A percentile compares a stretch with the other conserved stretches of the same genome.
Conservation (phyloP, 64 coral and sea anemone species). For the Pachyseris speciosa region DNA sequence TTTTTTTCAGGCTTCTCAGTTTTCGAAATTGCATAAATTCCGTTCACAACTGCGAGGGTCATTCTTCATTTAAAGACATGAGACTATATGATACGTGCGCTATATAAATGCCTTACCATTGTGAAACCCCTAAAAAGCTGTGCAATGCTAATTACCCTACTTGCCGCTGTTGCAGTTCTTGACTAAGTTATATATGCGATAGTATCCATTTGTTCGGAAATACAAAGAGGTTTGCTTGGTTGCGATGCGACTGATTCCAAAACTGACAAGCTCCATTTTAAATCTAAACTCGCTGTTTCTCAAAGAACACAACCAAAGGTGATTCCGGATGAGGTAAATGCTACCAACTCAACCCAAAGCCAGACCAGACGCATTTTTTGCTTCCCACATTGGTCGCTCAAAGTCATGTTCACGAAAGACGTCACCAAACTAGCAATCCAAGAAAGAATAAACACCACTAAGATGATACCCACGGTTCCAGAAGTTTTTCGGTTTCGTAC, state of each 20-base stretch:
- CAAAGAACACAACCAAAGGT: constrained; percentile 20
- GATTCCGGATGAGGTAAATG: constrained; percentile 7
- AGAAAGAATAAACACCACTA: constrained; percentile 3
- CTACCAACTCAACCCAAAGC: constrained; percentile 23
- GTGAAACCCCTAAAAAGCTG: too few species aligned
- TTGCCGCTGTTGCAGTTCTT: too few species aligned
- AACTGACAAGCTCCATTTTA: not conserved
- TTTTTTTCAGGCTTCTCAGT: too few species aligned
- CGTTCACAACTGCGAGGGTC: too few species aligned
- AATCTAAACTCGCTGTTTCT: constrained; percentile 18
- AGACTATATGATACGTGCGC: too few species aligned
- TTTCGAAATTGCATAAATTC: too few species aligned
- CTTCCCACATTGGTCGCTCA: not conserved
- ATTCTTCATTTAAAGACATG: too few species aligned
- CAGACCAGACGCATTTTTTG: constrained; percentile 4
- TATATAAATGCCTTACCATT: too few species aligned
- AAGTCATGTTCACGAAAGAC: constrained; percentile 25
- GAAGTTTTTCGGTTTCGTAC: not conserved
- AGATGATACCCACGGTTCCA: constrained; percentile 1
- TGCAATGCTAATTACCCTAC: too few species aligned
- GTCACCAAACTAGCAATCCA: constrained; percentile 12
- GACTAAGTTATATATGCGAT: too few species aligned
- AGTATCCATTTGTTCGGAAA: too few species aligned
- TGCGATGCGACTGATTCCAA: not conserved
- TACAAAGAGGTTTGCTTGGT: too few species aligned